A percentile compares a stretch with the other conserved stretches of the same genome.
Conservation (phyloP, 2,888 invertebrate genomes). For the Pterobdella sp. region DNA sequence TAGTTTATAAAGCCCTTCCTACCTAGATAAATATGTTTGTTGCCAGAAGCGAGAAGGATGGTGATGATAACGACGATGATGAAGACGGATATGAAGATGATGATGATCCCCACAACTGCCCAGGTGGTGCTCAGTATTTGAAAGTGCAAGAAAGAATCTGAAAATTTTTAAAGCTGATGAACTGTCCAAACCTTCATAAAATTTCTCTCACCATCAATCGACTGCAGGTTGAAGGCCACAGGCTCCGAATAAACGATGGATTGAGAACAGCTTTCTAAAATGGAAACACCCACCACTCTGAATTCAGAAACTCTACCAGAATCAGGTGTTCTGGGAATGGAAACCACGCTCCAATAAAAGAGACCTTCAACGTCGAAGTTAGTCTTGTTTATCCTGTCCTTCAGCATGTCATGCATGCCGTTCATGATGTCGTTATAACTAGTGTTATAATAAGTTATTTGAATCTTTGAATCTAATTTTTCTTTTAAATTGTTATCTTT, state of each 20-base stretch:
- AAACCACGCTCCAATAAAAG: neutral
- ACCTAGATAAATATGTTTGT: slow-evolving; percentile 13
- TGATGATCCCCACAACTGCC: neutral
- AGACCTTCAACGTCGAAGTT: neutral
- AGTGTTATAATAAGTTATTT: too few relatives aligned
- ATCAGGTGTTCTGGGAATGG: neutral
- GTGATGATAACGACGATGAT: slow-evolving; percentile 8
- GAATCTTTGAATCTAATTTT: too few relatives aligned
- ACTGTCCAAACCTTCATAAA: neutral
- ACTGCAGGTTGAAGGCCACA: neutral
- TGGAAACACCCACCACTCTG: neutral
- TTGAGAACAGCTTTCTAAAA: neutral
- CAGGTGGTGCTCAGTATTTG: neutral
- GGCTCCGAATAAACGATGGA: neutral
- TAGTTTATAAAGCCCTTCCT: neutral
- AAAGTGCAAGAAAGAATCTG: neutral
- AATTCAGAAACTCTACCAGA: neutral
- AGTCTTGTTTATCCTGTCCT: neutral
- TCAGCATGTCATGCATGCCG: too few relatives aligned
- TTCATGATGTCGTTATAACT: too few relatives aligned
- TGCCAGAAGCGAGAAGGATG: slow-evolving; percentile 10
- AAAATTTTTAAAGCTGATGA: neutral
- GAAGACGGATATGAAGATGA: neutral
- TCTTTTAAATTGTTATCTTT: too few relatives aligned
- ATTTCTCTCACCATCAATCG: neutral